Percentiles rank a stretch among this genome's conserved stretches.
These are phyloP conservation scores for Trichoplusia ni DNA, from an alignment of 1,140 invertebrate genomes.

Conservation along the genomic window DNA sequence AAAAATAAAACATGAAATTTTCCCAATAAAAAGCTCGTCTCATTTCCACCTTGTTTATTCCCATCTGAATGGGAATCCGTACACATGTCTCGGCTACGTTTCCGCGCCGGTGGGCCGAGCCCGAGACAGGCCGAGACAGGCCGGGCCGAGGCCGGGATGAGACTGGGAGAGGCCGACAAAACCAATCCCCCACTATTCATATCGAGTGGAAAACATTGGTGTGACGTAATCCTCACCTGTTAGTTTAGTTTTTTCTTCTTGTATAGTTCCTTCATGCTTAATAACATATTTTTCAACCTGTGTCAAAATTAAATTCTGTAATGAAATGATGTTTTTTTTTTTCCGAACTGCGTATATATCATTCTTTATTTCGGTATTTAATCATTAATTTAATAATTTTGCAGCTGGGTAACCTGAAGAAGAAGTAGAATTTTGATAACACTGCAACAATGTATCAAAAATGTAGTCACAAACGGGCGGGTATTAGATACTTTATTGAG, in stretches of 20 bases:
- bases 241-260: not conserved
- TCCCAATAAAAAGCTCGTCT: slow-evolving; percentile 11
- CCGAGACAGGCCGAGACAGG: not conserved
- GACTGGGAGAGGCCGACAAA: not conserved
- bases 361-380: no score
- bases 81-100: slow-evolving; percentile 13
- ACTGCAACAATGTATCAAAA: no score
- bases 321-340: not conserved
- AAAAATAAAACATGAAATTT: not conserved
- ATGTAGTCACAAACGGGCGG: no score
- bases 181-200: slow-evolving; percentile 6
- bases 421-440: no score
- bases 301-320: no score
- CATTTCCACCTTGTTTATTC: slow-evolving; percentile 22
- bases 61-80: slow-evolving; percentile 19
- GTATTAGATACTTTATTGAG: no score
- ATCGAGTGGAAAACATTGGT: slow-evolving; percentile 17
- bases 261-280: no score
- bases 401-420: no score
- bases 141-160: no score
- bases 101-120: slow-evolving; percentile 4
- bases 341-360: no score
- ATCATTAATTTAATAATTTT: no score
- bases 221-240: slow-evolving; percentile 13
- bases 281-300: no score